Evolutionary conservation across 2,888 invertebrate genomes (phyloP), one percentile per base, ranked within the genome.

Genomic region (Bhutanitis thaidina): DNA sequence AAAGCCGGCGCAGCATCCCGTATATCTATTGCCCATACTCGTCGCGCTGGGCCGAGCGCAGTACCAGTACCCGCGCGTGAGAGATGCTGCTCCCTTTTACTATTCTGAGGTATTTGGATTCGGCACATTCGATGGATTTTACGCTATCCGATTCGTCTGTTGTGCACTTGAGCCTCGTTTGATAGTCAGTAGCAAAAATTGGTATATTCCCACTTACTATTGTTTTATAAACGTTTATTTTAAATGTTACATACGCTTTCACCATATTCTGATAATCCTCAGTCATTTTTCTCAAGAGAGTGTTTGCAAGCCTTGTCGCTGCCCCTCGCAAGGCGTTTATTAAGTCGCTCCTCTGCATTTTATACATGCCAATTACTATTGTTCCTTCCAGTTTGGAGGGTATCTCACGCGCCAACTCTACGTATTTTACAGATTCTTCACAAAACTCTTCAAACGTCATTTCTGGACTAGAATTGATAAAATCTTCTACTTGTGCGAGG

Each of bases 301-400:
- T 91, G 41, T 93, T 92, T 56, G 93, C 93, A 47, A 96, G 85
- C 46, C 90, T 90, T 27, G 93, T 91, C 0, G 96, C 95, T 20
- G 94, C 89, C 9, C 87, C 77, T 7, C 94, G 92, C 55, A 98
- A 78, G 0, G 93, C 90, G 12, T 90, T 90, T 39, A 98, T 94
- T 27, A 98, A 86, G 48, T 95, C 94, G 41, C 91, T 92, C 49
- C 97, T 92, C 75, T 96, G 94, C 74, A 98, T 93, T 68, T 95
- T 94, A 73, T 96, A 98, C 84, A 97, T 92, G 7, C 96, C 97
- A 68, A 95, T 93, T 13, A 93, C 92, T 13, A 95, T 91, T 0
- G 94, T 93, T 53, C 93, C 91, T 59, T 93, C 91, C 27, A 92
- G 77, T 36, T 83, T 80, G 1, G 85, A 79, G 0, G 93, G 92